phyloP scores from a whole-genome alignment of 2,888 invertebrate species.

The Tenodera sinensis region DNA sequence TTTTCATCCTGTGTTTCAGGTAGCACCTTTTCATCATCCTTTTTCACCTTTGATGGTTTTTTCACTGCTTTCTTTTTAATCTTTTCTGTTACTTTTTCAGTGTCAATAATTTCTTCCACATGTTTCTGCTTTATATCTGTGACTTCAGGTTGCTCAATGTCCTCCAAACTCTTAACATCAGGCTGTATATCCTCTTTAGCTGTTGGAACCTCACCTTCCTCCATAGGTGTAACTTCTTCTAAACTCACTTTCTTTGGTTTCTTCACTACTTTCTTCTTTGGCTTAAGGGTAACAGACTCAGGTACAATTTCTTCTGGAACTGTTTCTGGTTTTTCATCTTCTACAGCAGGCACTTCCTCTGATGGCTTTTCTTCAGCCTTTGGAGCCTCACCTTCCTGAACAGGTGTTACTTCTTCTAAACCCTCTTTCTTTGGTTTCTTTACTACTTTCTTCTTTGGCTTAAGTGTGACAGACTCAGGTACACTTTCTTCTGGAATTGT shows the following conservation, averaged over 20 bases:
- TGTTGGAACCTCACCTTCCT: background rate
- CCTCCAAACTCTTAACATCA: slow-evolving; percentile 1
- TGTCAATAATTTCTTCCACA: background rate
- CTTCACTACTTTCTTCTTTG: slow-evolving; percentile 31
- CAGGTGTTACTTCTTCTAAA: background rate
- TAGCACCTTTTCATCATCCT: no score
- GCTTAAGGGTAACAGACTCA: background rate
- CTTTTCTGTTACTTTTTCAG: background rate
- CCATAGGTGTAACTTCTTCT: background rate
- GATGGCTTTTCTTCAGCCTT: slow-evolving; percentile 12
- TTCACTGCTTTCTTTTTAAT: background rate
- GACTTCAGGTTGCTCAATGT: slow-evolving; percentile 24
- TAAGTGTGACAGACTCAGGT: background rate
- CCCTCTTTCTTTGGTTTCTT: slow-evolving; percentile 30
- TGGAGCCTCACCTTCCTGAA: background rate
- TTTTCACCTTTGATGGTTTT: background rate
- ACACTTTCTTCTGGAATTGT: background rate
- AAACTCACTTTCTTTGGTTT: slow-evolving; percentile 27
- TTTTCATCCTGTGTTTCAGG: no score
- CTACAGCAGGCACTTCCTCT: slow-evolving; percentile 24
- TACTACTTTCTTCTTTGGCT: slow-evolving; percentile 12
- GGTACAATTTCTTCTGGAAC: background rate
- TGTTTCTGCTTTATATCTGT: background rate
- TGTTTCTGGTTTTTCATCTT: background rate
- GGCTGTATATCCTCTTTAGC: background rate